These are phyloP conservation scores for Aldabrachelys gigantea DNA, from an alignment of 2,113 vertebrate genomes.

Conservation along the genomic window DNA sequence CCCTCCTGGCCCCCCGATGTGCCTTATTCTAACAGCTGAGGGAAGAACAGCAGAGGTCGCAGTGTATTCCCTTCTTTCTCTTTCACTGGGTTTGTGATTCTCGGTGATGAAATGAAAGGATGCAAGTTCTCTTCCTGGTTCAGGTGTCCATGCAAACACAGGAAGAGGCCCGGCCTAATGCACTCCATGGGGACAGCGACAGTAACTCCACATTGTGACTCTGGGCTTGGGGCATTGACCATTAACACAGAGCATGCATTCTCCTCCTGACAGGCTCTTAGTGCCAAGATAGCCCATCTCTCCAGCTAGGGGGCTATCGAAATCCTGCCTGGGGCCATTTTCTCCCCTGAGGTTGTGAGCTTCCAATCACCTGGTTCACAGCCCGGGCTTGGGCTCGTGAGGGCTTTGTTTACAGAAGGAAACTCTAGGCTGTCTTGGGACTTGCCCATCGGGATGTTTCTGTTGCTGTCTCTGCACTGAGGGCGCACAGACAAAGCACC, in stretches of 20 bases:
- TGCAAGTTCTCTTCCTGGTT: background rate
- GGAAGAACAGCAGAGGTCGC: background rate
- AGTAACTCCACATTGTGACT: fast-evolving
- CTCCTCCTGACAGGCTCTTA: background rate
- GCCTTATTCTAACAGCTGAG: background rate
- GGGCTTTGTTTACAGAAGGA: background rate
- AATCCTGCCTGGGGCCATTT: background rate
- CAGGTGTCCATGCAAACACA: fast-evolving
- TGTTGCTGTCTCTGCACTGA: fast-evolving
- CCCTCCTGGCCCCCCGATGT: background rate
- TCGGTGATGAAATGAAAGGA: background rate
- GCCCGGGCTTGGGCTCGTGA: background rate
- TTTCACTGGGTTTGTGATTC: background rate
- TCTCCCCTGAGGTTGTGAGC: background rate
- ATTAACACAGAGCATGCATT: background rate
- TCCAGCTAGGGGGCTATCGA: background rate
- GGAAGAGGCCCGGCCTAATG: background rate
- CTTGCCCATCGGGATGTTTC: background rate
- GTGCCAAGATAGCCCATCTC: fast-evolving
- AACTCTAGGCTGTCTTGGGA: background rate
- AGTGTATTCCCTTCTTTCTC: background rate
- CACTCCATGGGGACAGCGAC: background rate
- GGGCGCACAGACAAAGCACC: background rate
- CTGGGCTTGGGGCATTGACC: background rate
- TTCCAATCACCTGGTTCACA: background rate